Conservation (phyloP, 2,888 invertebrate genomes). For the Cryptus viduatorius region DNA sequence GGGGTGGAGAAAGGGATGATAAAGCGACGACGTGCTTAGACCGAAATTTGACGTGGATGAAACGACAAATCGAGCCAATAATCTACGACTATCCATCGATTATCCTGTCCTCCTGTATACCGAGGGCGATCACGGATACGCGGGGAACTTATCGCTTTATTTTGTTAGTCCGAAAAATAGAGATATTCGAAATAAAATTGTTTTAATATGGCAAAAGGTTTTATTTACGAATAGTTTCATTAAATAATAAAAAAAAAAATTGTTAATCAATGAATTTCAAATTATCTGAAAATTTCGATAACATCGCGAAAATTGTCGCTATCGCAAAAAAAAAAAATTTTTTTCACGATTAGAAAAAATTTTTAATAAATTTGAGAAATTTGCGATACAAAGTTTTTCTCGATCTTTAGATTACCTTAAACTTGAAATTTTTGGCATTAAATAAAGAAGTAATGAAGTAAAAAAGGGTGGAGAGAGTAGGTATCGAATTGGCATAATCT, state of each 20-base stretch:
- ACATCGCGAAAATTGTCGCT: constrained; percentile 40
- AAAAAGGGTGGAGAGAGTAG: not conserved
- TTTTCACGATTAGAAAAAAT: not conserved
- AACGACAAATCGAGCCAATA: constrained; percentile 81
- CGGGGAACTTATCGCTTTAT: not conserved
- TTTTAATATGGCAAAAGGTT: no score
- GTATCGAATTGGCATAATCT: constrained; percentile 82
- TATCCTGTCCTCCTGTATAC: not conserved
- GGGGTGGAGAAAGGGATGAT: no score
- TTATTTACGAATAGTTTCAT: no score
- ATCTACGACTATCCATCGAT: constrained; percentile 6
- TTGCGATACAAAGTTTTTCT: not conserved
- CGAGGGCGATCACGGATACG: not conserved
- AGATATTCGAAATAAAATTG: no score
- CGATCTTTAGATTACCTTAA: not conserved
- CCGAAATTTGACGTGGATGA: constrained; percentile 81
- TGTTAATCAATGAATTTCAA: no score
- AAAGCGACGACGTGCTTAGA: constrained; percentile 80
- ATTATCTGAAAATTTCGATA: constrained; percentile 74
- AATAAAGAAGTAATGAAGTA: not conserved
- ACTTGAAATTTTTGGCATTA: not conserved
- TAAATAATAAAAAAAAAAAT: no score
- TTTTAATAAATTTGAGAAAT: not conserved
- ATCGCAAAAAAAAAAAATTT: no score
- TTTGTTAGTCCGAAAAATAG: no score